Conservation (phyloP, 2,113 vertebrate genomes). For the Macquaria ambigua region DNA sequence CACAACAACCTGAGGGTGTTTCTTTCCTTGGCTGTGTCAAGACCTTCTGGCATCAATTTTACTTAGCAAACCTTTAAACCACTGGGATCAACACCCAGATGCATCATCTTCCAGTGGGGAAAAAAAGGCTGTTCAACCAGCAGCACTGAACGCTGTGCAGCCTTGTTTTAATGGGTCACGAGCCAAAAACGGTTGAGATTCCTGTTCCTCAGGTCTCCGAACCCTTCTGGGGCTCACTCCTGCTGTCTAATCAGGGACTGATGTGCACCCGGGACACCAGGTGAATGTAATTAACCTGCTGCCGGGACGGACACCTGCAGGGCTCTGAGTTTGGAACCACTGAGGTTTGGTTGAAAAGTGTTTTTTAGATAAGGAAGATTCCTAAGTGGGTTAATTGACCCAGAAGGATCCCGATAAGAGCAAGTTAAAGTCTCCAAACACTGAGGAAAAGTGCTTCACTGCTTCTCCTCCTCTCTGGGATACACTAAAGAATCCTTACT, state of each 20-base stretch:
- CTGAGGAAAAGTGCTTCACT: neutral
- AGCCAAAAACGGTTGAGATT: neutral
- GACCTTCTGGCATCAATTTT: neutral
- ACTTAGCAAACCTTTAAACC: neutral
- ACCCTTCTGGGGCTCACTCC: constrained; percentile 13
- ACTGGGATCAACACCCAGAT: neutral
- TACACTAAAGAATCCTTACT: no score
- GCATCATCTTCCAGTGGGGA: neutral
- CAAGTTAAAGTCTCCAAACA: constrained; percentile 1
- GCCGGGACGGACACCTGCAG: constrained; percentile 44
- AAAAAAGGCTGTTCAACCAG: neutral
- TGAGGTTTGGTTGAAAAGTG: constrained; percentile 9
- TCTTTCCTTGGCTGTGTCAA: neutral
- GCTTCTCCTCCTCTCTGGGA: neutral
- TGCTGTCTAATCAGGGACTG: constrained; percentile 49
- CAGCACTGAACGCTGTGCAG: neutral
- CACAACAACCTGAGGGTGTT: constrained; percentile 1
- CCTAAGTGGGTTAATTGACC: constrained; percentile 38
- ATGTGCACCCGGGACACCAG: constrained; percentile 49
- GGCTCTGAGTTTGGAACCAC: constrained; percentile 4
- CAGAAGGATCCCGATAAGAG: constrained; percentile 35
- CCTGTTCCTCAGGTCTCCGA: neutral
- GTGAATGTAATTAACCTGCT: constrained; percentile 78
- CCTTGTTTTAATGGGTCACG: constrained; percentile 9
- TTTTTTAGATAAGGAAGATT: constrained; percentile 50